Percentiles rank a stretch among this genome's conserved stretches.
phyloP scores from a whole-genome alignment of 2,888 invertebrate genomes.

The Drosophila paramelanica region DNA sequence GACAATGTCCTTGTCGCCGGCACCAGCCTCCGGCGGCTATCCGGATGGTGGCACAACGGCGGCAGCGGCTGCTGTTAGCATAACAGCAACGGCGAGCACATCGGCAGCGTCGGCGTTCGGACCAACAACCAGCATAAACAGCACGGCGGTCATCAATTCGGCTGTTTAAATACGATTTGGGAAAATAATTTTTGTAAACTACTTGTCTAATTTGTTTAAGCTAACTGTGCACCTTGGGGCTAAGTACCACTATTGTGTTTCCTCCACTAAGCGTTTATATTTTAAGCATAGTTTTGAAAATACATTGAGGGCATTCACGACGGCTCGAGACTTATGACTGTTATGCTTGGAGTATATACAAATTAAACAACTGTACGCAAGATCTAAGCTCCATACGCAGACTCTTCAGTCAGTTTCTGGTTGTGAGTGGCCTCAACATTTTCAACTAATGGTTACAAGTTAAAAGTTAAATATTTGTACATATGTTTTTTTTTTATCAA shows the following conservation, averaged over 20 bases:
- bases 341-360: not conserved
- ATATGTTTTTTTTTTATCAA: constrained; percentile 62
- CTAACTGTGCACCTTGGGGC: constrained; percentile 59
- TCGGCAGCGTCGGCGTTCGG: constrained; percentile 79
- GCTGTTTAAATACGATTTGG: constrained; percentile 72
- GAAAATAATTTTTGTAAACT: constrained; percentile 35
- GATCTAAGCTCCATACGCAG: not conserved
- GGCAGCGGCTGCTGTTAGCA: constrained; percentile 74
- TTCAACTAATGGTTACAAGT: constrained; percentile 52
- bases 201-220: constrained; percentile 41
- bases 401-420: not conserved
- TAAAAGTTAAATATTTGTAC: constrained; percentile 64
- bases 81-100: constrained; percentile 81
- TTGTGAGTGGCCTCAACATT: constrained; percentile 28
- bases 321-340: constrained; percentile 4
- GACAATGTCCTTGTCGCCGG: constrained; percentile 82
- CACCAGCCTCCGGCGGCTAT: constrained; percentile 74
- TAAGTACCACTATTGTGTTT: constrained; percentile 66
- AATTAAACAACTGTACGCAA: not conserved
- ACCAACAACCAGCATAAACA: constrained; percentile 68
- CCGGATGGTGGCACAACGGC: constrained; percentile 67
- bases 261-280: constrained; percentile 55
- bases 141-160: constrained; percentile 81
- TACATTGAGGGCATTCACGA: constrained; percentile 21
- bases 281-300: constrained; percentile 35